Percentiles rank a stretch among this genome's conserved stretches.
phyloP scores from a whole-genome alignment of 2,888 invertebrate species.

The Hipparchia sbordonii region DNA sequence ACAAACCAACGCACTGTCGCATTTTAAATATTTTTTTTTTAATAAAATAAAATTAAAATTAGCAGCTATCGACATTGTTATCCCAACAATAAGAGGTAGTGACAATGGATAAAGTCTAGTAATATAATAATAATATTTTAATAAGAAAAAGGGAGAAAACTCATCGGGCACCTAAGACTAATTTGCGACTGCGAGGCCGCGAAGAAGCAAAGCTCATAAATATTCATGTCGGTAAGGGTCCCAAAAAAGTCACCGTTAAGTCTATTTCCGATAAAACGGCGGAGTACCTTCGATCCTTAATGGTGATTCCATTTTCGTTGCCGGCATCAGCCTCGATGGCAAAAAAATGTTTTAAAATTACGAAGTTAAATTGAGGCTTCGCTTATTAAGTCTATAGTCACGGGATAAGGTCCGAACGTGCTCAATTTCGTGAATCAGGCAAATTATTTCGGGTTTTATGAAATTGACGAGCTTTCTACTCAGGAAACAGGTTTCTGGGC shows the following conservation, averaged over 20 bases:
- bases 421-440: slow-evolving; percentile 18
- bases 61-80: slow-evolving; percentile 12
- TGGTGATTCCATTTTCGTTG: slow-evolving; percentile 59
- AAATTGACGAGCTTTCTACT: not conserved
- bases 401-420: slow-evolving; percentile 30
- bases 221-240: slow-evolving; percentile 76
- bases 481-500: no score
- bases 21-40: not conserved
- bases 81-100: slow-evolving; percentile 31
- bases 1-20: not conserved
- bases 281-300: slow-evolving; percentile 60
- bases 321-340: slow-evolving; percentile 48
- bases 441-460: slow-evolving; percentile 12
- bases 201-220: slow-evolving; percentile 72
- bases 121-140: slow-evolving; percentile 30
- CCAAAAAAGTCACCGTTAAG: slow-evolving; percentile 75
- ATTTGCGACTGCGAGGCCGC: slow-evolving; percentile 54
- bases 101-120: slow-evolving; percentile 21
- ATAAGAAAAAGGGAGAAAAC: slow-evolving; percentile 29
- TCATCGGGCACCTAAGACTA: slow-evolving; percentile 41
- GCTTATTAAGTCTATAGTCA: slow-evolving; percentile 34
- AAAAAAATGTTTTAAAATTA: slow-evolving; percentile 49
- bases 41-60: not conserved
- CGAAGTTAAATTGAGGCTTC: slow-evolving; percentile 43
- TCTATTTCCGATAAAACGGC: slow-evolving; percentile 74